phyloP scores from a whole-genome alignment of 1,140 invertebrate genomes.

The Drosophila orena region DNA sequence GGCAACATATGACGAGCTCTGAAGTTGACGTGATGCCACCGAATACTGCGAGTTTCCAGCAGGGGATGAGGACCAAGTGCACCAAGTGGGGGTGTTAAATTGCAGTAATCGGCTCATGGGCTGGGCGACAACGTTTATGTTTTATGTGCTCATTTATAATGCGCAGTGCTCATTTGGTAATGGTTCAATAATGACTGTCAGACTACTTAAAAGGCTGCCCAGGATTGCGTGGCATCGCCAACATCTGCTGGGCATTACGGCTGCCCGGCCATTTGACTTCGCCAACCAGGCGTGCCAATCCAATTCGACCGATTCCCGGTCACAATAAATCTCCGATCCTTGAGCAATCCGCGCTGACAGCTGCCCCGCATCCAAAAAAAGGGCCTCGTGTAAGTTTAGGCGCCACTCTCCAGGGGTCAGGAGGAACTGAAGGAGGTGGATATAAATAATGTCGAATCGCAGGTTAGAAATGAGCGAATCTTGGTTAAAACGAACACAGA shows the following conservation, averaged over 20 bases:
- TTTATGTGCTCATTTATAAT: slow-evolving; percentile 82
- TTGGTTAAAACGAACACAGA: slow-evolving; percentile 49
- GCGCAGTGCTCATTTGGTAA: slow-evolving; percentile 78
- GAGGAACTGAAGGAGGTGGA: slow-evolving; percentile 14
- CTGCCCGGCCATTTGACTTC: slow-evolving; percentile 31
- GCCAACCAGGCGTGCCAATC: slow-evolving; percentile 20
- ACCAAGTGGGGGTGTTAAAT: slow-evolving; percentile 73
- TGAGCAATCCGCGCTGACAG: slow-evolving; percentile 43
- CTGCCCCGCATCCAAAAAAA: slow-evolving; percentile 2
- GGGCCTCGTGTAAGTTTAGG: slow-evolving; percentile 63
- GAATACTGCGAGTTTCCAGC: background rate
- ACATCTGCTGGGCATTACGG: slow-evolving; percentile 56
- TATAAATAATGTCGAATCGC: slow-evolving; percentile 48
- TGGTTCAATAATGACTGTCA: slow-evolving; percentile 74
- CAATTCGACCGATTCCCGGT: slow-evolving; percentile 13
- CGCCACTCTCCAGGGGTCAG: slow-evolving; percentile 75
- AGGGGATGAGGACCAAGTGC: slow-evolving; percentile 3
- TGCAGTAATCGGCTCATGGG: slow-evolving; percentile 76
- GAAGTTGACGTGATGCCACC: slow-evolving; percentile 6
- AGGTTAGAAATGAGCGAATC: slow-evolving; percentile 56
- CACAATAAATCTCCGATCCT: slow-evolving; percentile 52
- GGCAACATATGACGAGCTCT: slow-evolving; percentile 66
- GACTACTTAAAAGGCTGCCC: slow-evolving; percentile 60
- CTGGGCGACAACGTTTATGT: slow-evolving; percentile 78
- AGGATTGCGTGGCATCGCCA: slow-evolving; percentile 57